Evolutionary conservation across 2,888 invertebrate species (phyloP), one percentile per base, ranked within the genome.

Genomic region (Reticulitermes lucifugus): DNA sequence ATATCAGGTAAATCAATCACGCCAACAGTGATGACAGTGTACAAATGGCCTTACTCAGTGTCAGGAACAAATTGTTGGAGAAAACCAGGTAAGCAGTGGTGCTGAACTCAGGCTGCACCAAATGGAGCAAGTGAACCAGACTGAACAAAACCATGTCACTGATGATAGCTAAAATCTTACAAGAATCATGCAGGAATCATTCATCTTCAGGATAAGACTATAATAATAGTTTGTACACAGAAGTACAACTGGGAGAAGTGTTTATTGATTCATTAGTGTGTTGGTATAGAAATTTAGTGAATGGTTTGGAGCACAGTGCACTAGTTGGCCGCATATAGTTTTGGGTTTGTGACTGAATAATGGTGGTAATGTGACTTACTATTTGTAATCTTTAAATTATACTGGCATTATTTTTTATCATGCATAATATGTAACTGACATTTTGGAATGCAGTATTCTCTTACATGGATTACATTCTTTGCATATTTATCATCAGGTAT

Each of bases 121-220:
- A 22, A n/a, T 60, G 59, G 21, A 80, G 55, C 55, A 55, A 18
- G 55, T 55, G 55, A 55, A 55, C 18, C 55, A 55, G 14, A 55
- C 18, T 55, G 10, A 41, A 65, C 21, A 41, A 41, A 59, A 80
- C 3, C 7, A 21, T 55, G 41, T 41, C 70, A 81, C 70, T 60
- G 81, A 43, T 46, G 81, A 46, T n/a, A 65, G 81, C 46, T 81
- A 81, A 70, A 25, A n/a, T 18, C 18, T 25, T 25, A 12, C n/a
- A 14, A 9, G n/a, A 55, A 65, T 14, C 10, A 10, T 65, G 25
- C 65, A 65, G n/a, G 25, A 65, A 25, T 7, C 9, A 4, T n/a
- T 0, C 7, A 14, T 25, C 65, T 10, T 25, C 65, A 25, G 65
- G 65, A 65, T 65, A 46, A 46, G 3, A 12, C 6, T 46, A 46